Evolutionary conservation across 2,888 invertebrate species (phyloP).

Genomic region (Leptura quadrifasciata): DNA sequence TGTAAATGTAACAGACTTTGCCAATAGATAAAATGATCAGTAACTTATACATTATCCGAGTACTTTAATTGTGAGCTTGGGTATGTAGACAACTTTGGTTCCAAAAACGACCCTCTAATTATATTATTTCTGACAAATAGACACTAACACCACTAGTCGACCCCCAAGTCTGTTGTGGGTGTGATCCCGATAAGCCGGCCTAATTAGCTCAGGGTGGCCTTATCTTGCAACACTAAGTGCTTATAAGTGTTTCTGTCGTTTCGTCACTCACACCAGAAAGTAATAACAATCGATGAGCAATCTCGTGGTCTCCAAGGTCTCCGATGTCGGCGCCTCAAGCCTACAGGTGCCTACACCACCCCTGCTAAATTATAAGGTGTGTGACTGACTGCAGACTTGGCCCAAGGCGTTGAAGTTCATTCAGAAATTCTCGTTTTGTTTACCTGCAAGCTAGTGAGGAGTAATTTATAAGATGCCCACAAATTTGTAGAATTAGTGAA

Average conservation of each 20-base stretch:
- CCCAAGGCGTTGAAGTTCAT: constrained; percentile 57
- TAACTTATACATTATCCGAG: too few species aligned
- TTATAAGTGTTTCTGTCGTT: constrained; percentile 52
- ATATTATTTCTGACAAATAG: constrained; percentile 37
- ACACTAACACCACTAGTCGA: constrained; percentile 28
- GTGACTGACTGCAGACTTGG: constrained; percentile 51
- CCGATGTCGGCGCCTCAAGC: constrained; percentile 39
- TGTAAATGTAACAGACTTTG: too few species aligned
- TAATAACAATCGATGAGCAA: constrained; percentile 44
- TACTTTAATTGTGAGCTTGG: not conserved
- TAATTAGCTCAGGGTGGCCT: constrained; percentile 50
- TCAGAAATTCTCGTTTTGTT: constrained; percentile 57
- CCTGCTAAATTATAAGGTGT: constrained; percentile 49
- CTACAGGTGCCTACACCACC: constrained; percentile 40
- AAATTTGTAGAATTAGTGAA: constrained; percentile 60
- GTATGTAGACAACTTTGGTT: not conserved
- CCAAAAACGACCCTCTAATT: not conserved
- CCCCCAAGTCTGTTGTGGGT: constrained; percentile 36
- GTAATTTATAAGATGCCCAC: constrained; percentile 59
- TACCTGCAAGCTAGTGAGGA: constrained; percentile 53
- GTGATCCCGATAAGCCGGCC: constrained; percentile 37
- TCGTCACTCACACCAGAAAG: constrained; percentile 40
- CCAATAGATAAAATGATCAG: too few species aligned
- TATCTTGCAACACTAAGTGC: constrained; percentile 54
- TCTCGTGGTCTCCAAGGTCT: constrained; percentile 46